These are phyloP conservation scores for Mimas tiliae DNA, from an alignment of 2,888 invertebrate species.

Conservation along the genomic window DNA sequence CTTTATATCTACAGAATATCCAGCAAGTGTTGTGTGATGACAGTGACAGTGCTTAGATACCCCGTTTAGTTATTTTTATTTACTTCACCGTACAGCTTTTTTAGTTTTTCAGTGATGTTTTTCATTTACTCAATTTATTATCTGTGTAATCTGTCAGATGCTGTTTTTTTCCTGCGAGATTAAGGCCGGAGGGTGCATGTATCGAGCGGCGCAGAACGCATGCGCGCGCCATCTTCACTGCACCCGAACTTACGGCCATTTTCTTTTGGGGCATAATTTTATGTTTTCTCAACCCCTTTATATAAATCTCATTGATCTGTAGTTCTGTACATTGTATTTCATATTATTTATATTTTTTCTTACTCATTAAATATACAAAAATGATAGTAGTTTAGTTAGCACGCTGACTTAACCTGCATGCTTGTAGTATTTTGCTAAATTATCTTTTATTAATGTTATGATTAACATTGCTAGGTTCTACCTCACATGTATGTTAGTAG, in stretches of 20 bases:
- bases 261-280: slow-evolving; percentile 23
- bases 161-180: slow-evolving; percentile 45
- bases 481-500: background rate
- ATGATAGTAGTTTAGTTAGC: background rate
- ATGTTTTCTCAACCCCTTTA: slow-evolving; percentile 20
- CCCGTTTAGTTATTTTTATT: slow-evolving; percentile 30
- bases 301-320: slow-evolving; percentile 1
- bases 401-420: slow-evolving; percentile 11
- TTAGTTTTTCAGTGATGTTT: slow-evolving; percentile 12
- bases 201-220: slow-evolving; percentile 78
- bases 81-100: slow-evolving; percentile 30
- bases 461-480: background rate
- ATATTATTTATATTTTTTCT: background rate
- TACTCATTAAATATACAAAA: background rate
- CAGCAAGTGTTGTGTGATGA: slow-evolving; percentile 33
- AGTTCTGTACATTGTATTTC: slow-evolving; percentile 9
- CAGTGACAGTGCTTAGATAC: slow-evolving; percentile 32
- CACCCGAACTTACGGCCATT: slow-evolving; percentile 25
- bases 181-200: slow-evolving; percentile 74
- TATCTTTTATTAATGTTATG: background rate
- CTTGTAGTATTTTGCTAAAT: background rate
- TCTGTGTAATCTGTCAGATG: slow-evolving; percentile 15
- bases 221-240: slow-evolving; percentile 61
- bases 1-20: slow-evolving; percentile 54
- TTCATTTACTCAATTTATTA: background rate